Conservation (phyloP, 2,797 vertebrate species). For the Pseudocheirus occidentalis region DNA sequence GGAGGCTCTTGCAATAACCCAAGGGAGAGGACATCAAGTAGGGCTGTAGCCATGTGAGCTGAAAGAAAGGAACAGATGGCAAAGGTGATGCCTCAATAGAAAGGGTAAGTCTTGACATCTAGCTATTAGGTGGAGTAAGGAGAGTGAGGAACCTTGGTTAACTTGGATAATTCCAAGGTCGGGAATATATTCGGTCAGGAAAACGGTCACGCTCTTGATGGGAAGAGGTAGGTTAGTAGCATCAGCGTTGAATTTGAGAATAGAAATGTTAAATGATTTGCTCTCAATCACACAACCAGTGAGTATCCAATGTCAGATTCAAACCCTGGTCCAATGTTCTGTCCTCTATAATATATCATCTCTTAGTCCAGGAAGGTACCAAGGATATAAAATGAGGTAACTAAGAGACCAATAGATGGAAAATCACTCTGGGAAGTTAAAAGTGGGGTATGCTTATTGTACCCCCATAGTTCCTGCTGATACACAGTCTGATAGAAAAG, state of each 20-base stretch:
- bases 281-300: neutral
- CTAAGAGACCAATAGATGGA: neutral
- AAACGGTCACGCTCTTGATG: neutral
- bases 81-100: neutral
- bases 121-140: neutral
- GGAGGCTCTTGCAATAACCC: neutral
- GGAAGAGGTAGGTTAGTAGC: neutral
- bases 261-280: neutral
- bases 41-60: neutral
- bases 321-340: neutral
- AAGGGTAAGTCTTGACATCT: neutral
- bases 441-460: neutral
- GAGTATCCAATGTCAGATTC: neutral
- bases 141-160: neutral
- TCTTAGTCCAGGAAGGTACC: neutral
- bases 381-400: neutral
- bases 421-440: neutral
- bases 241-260: neutral
- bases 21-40: neutral
- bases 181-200: neutral
- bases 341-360: neutral
- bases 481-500: neutral
- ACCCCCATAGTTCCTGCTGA: neutral
- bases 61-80: neutral
- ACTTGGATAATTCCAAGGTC: neutral